Evolutionary conservation across 1,140 invertebrate species (phyloP).

Genomic region (Magallana angulata): DNA sequence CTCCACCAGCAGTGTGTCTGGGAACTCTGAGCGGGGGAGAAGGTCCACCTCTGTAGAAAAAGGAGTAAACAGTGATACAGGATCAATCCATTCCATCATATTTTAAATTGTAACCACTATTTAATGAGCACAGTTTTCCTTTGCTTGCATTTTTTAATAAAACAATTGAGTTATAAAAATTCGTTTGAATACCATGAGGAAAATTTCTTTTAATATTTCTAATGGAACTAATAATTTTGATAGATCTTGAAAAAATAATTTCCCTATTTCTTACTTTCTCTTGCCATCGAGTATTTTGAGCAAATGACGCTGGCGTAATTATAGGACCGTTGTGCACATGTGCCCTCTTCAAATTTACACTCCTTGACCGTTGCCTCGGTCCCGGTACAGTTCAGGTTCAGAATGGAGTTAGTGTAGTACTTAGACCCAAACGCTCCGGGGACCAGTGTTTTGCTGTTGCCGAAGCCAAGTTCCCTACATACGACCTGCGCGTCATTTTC

Average conservation of each 20-base stretch:
- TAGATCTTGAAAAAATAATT: too few species aligned
- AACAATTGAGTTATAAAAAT: too few species aligned
- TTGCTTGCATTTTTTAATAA: too few species aligned
- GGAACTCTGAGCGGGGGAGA: slow-evolving; percentile 50
- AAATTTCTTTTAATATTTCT: too few species aligned
- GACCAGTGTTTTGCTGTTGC: slow-evolving; percentile 62
- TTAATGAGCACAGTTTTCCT: too few species aligned
- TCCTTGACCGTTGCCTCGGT: slow-evolving; percentile 57
- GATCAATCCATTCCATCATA: too few species aligned
- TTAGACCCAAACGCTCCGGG: slow-evolving; percentile 64
- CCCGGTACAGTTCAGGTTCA: slow-evolving; percentile 64
- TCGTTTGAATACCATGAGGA: too few species aligned
- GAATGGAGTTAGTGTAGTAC: slow-evolving; percentile 62
- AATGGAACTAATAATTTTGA: too few species aligned
- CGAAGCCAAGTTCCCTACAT: slow-evolving; percentile 76
- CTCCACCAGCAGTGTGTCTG: slow-evolving; percentile 83
- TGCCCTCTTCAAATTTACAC: slow-evolving; percentile 60
- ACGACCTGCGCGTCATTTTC: slow-evolving; percentile 68
- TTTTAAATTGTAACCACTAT: too few species aligned
- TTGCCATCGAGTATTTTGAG: slow-evolving; percentile 62
- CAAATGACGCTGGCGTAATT: slow-evolving; percentile 67
- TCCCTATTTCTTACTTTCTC: slow-evolving; percentile 42
- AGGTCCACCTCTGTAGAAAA: slow-evolving; percentile 36
- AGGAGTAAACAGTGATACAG: background rate
- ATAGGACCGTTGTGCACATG: slow-evolving; percentile 60